Conservation (phyloP, 2,797 vertebrate genomes). For the Calcarius lapponicus region DNA sequence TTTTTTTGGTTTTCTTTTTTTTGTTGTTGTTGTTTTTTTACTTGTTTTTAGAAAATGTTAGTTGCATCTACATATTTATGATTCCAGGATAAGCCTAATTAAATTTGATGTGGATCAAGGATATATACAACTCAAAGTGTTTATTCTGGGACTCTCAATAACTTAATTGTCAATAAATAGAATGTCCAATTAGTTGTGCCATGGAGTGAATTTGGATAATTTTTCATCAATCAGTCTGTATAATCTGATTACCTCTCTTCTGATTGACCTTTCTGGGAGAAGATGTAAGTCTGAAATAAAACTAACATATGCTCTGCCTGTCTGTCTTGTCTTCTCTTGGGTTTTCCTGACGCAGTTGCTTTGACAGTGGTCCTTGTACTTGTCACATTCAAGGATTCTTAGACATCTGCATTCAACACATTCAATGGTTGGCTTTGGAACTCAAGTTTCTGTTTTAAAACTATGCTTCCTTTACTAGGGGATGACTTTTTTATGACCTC, state of each 20-base stretch:
- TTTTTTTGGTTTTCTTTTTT: not conserved
- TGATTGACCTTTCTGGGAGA: not conserved
- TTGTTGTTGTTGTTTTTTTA: not conserved
- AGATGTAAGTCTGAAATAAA: not conserved
- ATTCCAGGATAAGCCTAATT: not conserved
- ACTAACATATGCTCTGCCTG: not conserved
- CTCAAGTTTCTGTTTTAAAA: not conserved
- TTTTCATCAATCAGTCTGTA: constrained; percentile 27
- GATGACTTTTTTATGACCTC: not conserved
- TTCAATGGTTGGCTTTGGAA: not conserved
- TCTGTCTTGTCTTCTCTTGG: not conserved
- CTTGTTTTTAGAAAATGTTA: constrained; percentile 6
- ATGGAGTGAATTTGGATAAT: constrained; percentile 39
- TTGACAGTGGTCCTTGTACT: not conserved
- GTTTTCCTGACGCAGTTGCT: not conserved
- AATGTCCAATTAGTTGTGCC: not conserved
- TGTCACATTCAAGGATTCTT: not conserved
- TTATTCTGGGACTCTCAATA: constrained; percentile 27
- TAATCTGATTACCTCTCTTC: constrained; percentile 13
- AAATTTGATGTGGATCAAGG: constrained; percentile 5
- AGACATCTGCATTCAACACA: not conserved
- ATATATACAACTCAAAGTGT: not conserved
- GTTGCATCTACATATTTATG: not conserved
- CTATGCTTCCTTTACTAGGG: not conserved
- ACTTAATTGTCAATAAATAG: constrained; percentile 40